These are phyloP conservation scores for Scelioninae gen. 1 DNA, from an alignment of 2,888 invertebrate species.

Conservation along the genomic window DNA sequence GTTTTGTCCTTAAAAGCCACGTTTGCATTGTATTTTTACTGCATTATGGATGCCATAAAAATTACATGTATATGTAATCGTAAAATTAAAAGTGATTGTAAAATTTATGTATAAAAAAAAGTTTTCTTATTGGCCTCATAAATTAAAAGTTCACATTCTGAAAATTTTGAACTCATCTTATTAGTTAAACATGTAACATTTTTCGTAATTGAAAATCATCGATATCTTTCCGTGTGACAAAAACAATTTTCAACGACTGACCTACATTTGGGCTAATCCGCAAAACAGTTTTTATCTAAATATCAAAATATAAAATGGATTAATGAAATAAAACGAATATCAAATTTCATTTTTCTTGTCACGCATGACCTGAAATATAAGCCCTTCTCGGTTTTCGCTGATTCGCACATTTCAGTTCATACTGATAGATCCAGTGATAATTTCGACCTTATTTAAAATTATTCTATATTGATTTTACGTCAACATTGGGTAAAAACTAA, in stretches of 20 bases:
- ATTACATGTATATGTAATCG: too few species aligned
- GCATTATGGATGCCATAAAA: too few species aligned
- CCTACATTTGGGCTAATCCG: slow-evolving; percentile 5
- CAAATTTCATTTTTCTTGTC: slow-evolving; percentile 62
- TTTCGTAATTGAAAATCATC: not conserved
- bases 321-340: slow-evolving; percentile 58
- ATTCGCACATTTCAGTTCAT: slow-evolving; percentile 4
- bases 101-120: too few species aligned
- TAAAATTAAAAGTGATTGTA: too few species aligned
- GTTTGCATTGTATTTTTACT: too few species aligned
- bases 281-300: slow-evolving; percentile 4
- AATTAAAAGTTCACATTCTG: too few species aligned
- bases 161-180: too few species aligned
- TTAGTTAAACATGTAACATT: not conserved
- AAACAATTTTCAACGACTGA: not conserved
- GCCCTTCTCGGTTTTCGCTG: not conserved
- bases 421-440: slow-evolving; percentile 16
- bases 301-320: slow-evolving; percentile 25
- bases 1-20: slow-evolving; percentile 2
- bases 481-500: not conserved
- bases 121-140: too few species aligned
- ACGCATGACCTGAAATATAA: slow-evolving; percentile 37
- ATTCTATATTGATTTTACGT: slow-evolving; percentile 5
- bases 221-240: not conserved
- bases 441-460: slow-evolving; percentile 6